These are phyloP conservation scores for Sebastiscus tertius DNA, from an alignment of 2,797 vertebrate species.

Conservation along the genomic window DNA sequence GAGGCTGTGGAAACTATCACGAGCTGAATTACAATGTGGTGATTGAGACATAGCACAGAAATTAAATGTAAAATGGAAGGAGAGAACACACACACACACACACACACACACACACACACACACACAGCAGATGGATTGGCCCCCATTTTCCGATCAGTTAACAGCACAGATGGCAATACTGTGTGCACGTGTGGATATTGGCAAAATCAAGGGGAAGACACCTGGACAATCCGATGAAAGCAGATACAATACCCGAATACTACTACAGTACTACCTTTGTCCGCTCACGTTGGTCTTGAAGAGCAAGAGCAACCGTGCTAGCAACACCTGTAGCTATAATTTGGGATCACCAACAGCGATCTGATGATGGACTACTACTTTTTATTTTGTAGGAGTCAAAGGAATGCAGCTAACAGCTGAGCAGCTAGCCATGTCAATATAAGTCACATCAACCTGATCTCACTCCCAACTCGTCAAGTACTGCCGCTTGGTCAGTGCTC, in stretches of 20 bases:
- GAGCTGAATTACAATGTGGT: constrained; percentile 52
- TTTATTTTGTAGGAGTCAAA: neutral
- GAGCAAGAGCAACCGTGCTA: neutral
- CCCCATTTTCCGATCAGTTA: constrained; percentile 21
- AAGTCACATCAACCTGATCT: too few species aligned
- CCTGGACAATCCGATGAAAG: neutral
- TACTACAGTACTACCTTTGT: neutral
- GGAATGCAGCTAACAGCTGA: neutral
- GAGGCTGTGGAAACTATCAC: constrained; percentile 43
- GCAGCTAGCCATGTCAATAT: too few species aligned
- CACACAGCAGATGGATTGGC: neutral
- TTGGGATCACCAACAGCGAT: neutral
- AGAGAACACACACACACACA: neutral
- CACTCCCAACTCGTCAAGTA: too few species aligned
- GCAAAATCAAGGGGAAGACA: neutral
- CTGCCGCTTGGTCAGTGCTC: too few species aligned
- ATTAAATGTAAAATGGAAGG: constrained; percentile 48
- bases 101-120: neutral
- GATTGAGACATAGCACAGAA: constrained; percentile 47
- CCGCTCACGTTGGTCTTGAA: neutral
- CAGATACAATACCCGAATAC: neutral
- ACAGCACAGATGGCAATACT: neutral
- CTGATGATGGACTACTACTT: neutral
- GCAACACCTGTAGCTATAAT: neutral
- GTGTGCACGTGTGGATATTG: neutral